These are phyloP conservation scores for Hemiscyllium ocellatum DNA, from an alignment of 2,113 vertebrate genomes.

Conservation along the genomic window DNA sequence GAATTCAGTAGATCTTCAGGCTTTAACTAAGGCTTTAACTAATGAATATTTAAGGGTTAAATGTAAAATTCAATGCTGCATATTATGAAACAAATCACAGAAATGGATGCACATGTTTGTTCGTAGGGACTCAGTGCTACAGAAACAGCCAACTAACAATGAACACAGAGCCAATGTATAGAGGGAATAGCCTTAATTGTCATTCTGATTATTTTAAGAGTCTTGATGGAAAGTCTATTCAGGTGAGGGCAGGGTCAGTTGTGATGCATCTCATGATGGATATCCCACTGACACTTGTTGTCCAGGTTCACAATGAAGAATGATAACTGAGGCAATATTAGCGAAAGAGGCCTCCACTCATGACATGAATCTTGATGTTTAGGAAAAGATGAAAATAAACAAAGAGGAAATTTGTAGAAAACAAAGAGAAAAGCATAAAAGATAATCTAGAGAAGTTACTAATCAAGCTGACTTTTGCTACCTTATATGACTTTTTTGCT, in stretches of 20 bases:
- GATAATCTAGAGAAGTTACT: background rate
- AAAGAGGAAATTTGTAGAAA: background rate
- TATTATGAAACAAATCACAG: background rate
- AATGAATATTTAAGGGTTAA: background rate
- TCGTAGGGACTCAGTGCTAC: too few relatives aligned
- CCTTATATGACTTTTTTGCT: background rate
- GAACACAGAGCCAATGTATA: background rate
- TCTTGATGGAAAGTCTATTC: background rate
- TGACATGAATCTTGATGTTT: background rate
- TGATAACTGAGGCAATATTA: background rate
- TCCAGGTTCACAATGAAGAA: background rate
- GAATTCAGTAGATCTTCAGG: background rate
- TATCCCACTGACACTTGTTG: background rate
- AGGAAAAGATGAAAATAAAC: background rate
- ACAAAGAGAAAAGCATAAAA: background rate
- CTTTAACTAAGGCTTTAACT: background rate
- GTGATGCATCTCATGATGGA: background rate
- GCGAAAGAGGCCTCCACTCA: background rate
- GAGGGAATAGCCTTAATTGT: background rate
- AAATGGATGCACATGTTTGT: background rate
- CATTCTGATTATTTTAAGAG: background rate
- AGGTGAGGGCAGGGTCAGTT: background rate
- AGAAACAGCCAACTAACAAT: background rate
- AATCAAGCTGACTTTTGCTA: background rate
- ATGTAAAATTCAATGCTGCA: background rate